Evolutionary conservation across 2,888 invertebrate genomes (phyloP).

Genomic region (Drepana falcataria): DNA sequence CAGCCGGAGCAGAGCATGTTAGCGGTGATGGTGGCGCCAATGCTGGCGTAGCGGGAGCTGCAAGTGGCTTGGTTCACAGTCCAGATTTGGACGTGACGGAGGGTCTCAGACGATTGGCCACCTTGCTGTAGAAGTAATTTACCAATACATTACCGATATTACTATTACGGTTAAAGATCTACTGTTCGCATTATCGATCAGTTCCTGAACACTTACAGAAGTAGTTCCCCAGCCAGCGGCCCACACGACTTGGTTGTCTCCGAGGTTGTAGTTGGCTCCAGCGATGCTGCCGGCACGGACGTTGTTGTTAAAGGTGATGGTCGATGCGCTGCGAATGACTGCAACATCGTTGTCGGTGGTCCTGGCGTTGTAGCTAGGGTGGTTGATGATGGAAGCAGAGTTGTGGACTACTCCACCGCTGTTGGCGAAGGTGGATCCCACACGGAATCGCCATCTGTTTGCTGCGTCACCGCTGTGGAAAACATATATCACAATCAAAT

Average conservation of each 20-base stretch:
- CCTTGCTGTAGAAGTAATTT: slow-evolving; percentile 12
- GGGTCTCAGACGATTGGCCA: slow-evolving; percentile 29
- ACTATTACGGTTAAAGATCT: too few species aligned
- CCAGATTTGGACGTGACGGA: slow-evolving; percentile 39
- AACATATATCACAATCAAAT: slow-evolving; percentile 1
- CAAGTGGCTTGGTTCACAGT: slow-evolving; percentile 32
- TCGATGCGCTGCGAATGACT: slow-evolving; percentile 22
- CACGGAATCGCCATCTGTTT: slow-evolving; percentile 25
- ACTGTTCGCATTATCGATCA: neutral
- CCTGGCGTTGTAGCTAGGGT: slow-evolving; percentile 22
- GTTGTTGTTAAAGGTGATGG: slow-evolving; percentile 17
- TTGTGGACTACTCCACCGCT: slow-evolving; percentile 33
- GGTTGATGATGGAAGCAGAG: slow-evolving; percentile 16
- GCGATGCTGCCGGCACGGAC: slow-evolving; percentile 31
- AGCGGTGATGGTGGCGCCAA: slow-evolving; percentile 32
- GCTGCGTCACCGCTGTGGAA: slow-evolving; percentile 24
- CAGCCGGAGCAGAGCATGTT: slow-evolving; percentile 50
- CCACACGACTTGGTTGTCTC: slow-evolving; percentile 36
- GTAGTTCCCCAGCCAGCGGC: slow-evolving; percentile 45
- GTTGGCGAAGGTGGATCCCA: slow-evolving; percentile 32
- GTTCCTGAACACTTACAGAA: neutral
- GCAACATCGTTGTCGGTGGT: slow-evolving; percentile 30
- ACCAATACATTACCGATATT: neutral
- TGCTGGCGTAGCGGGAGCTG: slow-evolving; percentile 24
- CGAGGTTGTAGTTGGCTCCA: slow-evolving; percentile 33